A percentile compares a stretch with the other conserved stretches of the same genome.
Evolutionary conservation across 2,888 invertebrate species (phyloP).

Genomic region (Drosophila yooni): DNA sequence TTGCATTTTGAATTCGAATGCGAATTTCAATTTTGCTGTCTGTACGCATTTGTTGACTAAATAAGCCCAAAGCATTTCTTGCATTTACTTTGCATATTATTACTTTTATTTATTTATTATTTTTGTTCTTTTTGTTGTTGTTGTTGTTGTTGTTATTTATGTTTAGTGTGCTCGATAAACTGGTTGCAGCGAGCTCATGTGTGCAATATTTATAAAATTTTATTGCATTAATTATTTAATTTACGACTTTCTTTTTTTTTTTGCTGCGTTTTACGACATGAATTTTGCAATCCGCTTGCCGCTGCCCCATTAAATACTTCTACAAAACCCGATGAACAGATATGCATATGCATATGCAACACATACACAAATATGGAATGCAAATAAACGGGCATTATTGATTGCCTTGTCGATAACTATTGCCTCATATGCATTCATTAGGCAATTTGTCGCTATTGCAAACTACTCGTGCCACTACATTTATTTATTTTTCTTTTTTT

Average conservation of each 20-base stretch:
- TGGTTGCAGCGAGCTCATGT: slow-evolving; percentile 60
- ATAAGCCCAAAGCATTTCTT: slow-evolving; percentile 46
- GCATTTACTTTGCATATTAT: slow-evolving; percentile 43
- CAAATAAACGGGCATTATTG: slow-evolving; percentile 38
- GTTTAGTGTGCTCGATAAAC: slow-evolving; percentile 57
- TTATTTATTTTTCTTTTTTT: neutral
- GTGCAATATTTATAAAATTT: slow-evolving; percentile 73
- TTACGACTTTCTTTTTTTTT: slow-evolving; percentile 72
- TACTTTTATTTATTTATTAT: slow-evolving; percentile 6
- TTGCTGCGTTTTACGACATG: slow-evolving; percentile 55
- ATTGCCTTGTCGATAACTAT: slow-evolving; percentile 30
- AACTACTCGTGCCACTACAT: slow-evolving; percentile 2
- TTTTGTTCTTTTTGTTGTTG: slow-evolving; percentile 20
- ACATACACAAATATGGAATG: slow-evolving; percentile 1
- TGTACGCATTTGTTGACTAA: slow-evolving; percentile 28
- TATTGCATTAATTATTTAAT: slow-evolving; percentile 78
- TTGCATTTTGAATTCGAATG: slow-evolving; percentile 67
- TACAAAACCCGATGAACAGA: slow-evolving; percentile 19
- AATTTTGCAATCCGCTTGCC: slow-evolving; percentile 50
- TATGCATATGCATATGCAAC: neutral
- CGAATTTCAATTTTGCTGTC: slow-evolving; percentile 38
- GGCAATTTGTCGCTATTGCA: slow-evolving; percentile 31
- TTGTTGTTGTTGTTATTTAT: slow-evolving; percentile 31
- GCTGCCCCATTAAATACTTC: slow-evolving; percentile 35
- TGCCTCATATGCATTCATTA: slow-evolving; percentile 43